Evolutionary conservation across 1,140 invertebrate genomes (phyloP), one percentile per base, ranked within the genome.

Genomic region (Manduca sexta): DNA sequence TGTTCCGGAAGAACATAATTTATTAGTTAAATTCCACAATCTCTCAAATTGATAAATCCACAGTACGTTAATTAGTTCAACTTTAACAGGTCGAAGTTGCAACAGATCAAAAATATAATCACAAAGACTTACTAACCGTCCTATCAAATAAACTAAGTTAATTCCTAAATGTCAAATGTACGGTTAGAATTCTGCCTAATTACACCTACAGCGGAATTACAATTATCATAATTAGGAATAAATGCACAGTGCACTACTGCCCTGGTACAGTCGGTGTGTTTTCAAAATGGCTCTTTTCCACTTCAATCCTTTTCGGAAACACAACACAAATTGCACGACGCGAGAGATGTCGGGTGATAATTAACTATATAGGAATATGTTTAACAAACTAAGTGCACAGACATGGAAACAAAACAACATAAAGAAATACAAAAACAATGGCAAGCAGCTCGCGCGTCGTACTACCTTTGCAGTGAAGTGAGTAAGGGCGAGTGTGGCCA

Each of bases 201-300:
- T 49, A 58, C 37, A 47, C 44, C 63, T 69, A 70, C 52, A 63
- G 69, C 60, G 68, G 66, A 58, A 68, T 70, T 51, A 55, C 42
- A 43, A 12, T 58, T 51, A 39, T 35, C 56, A 45, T 49, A 56
- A 48, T 51, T 38, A 37, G 45, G 31, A 60, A 46, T 82, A 82
- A 85, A 84, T 80, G 81, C 79, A 83, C 66, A 71, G 73, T 74
- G 69, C 69, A 78, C 76, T 74, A 76, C 73, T 83, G 62, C 74
- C 69, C 68, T 60, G 74, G 69, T 53, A 49, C 64, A 65, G 86
- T 87, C 89, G 89, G 89, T 89, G 89, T 90, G 89, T 89, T 89
- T 90, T 89, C 88, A 87, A 86, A 90, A 90, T 89, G 88, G 89
- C 89, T 90, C 89, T 90, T 90, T 90, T 90, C 89, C 88, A 88